phyloP scores from a whole-genome alignment of 2,113 vertebrate genomes.

The Macroglossus sobrinus region DNA sequence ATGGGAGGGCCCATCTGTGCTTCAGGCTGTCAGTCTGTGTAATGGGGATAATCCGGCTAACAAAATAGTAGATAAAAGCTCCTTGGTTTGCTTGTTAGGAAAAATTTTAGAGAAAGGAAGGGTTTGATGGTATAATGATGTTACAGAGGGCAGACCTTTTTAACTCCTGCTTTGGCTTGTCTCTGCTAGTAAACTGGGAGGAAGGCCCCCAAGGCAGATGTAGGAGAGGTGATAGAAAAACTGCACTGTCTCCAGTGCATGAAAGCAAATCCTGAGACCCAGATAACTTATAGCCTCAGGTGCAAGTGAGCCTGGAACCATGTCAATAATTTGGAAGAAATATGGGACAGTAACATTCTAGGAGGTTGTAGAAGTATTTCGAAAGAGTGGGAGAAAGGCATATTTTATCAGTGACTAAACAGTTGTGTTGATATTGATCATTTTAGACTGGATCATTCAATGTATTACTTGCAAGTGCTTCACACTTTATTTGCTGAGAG shows the following conservation, averaged over 20 bases:
- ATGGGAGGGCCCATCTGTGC: background rate
- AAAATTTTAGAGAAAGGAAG: background rate
- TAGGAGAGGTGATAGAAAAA: background rate
- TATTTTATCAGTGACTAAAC: conserved; percentile 5
- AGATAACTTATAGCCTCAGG: background rate
- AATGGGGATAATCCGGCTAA: background rate
- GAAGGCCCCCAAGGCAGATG: conserved; percentile 3
- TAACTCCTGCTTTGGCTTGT: background rate
- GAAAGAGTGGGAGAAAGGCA: background rate
- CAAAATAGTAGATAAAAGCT: background rate
- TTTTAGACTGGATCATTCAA: background rate
- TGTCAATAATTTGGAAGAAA: background rate
- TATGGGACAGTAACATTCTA: background rate
- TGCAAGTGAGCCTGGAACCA: background rate
- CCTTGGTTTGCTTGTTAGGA: background rate
- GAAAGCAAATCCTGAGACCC: background rate
- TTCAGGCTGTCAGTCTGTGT: background rate
- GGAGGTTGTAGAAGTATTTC: background rate
- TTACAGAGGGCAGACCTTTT: background rate
- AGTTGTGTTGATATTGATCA: background rate
- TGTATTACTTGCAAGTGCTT: background rate
- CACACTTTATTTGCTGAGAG: conserved; percentile 2
- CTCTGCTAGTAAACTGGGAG: background rate
- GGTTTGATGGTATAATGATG: background rate
- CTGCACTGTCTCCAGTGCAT: background rate